Evolutionary conservation across 2,113 vertebrate genomes (phyloP), one percentile per base, ranked within the genome.

Genomic region (Semnornis frantzii): DNA sequence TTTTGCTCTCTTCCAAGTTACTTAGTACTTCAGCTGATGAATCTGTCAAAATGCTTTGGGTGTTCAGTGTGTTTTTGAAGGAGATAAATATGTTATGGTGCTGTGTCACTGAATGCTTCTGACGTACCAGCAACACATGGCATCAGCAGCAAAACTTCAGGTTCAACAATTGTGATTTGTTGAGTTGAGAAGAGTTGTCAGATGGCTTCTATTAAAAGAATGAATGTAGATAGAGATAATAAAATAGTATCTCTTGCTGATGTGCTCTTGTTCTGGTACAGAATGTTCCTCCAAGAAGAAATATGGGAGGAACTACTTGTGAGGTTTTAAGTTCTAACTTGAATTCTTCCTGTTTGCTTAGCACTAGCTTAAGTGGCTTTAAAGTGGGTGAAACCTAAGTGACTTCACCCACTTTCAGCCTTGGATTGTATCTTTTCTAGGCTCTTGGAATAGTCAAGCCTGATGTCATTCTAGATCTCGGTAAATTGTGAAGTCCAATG

Each of bases 111-210:
- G 12, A 62, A 52, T 12, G 8, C 25, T 33, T 65, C 37, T 31
- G 57, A 52, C n/a, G 21, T 68, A 42, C 4, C 31, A 31, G 0
- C 39, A 20, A 63, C 3, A 4, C 0, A 0, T 8, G 30, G 15
- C 23, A 21, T 30, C 39, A 72, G 31, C 59, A 84, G 37, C 33
- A 42, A 65, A 91, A 69, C 42, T 44, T 82, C 5, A 28, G 0
- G 0, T 76, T 69, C 8, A 30, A 2, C 19, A 62, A 0, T 12
- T 82, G 15, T 0, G 42, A 42, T 0, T 54, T 72, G 12, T 58
- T 3, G 2, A 50, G 25, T n/a, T 83, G 64, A 39, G 33, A 37
- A 30, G 33, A 46, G 30, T 83, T 70, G 23, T 82, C 33, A 64
- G 37, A 30, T 23, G 5, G 21, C 9, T 2, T 28, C 46, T 74